These are phyloP conservation scores for Dromaius novaehollandiae DNA, from an alignment of 2,113 vertebrate species.

Conservation along the genomic window DNA sequence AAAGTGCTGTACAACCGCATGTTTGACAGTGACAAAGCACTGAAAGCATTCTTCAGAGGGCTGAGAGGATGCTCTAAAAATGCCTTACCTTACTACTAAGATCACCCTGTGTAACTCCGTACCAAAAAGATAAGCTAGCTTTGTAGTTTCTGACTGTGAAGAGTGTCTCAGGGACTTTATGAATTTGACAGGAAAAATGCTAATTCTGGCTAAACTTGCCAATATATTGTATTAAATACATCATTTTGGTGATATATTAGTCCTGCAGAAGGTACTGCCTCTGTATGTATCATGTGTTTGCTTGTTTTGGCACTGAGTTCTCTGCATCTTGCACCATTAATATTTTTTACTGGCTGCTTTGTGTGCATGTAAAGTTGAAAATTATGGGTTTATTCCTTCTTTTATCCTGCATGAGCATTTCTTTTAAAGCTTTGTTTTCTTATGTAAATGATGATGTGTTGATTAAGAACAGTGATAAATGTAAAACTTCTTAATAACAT, in stretches of 20 bases:
- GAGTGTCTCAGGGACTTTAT: not conserved
- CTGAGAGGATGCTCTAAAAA: not conserved
- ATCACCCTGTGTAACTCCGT: not conserved
- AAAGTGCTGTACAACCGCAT: not conserved
- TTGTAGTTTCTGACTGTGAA: not conserved
- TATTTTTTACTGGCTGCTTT: slow-evolving; percentile 7
- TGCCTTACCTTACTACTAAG: not conserved
- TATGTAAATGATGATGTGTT: not conserved
- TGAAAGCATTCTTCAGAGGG: not conserved
- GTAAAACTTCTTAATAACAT: not conserved
- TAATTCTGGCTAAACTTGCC: not conserved
- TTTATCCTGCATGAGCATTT: slow-evolving; percentile 56
- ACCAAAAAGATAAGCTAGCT: not conserved
- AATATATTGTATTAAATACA: not conserved
- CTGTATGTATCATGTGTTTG: not conserved
- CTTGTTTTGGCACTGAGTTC: not conserved
- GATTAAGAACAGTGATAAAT: not conserved
- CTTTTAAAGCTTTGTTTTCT: slow-evolving; percentile 11
- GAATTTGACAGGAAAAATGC: not conserved
- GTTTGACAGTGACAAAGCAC: not conserved
- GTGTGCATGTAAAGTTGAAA: not conserved
- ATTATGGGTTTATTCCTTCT: not conserved
- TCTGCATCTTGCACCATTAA: slow-evolving; percentile 18
- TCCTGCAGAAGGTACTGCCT: slow-evolving; percentile 75
- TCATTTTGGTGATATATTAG: not conserved